Conservation (phyloP, 2,797 vertebrate genomes). For the Salmo trutta region DNA sequence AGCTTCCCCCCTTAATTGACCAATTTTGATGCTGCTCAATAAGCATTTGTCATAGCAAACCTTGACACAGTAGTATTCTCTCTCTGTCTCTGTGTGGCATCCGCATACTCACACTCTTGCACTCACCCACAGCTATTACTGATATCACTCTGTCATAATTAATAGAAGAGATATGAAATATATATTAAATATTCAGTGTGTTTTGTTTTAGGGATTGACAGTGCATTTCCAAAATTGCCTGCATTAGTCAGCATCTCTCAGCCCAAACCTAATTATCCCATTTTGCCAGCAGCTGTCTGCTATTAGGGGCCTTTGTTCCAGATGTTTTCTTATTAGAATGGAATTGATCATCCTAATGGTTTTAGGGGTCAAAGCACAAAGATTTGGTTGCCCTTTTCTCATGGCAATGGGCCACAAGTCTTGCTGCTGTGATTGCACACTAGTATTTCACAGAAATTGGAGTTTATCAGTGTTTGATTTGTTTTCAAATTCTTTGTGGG, state of each 20-base stretch:
- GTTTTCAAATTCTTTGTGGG: too few relatives aligned
- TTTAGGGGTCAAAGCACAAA: slow-evolving; percentile 64
- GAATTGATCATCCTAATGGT: slow-evolving; percentile 77
- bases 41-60: slow-evolving; percentile 65
- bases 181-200: slow-evolving; percentile 69
- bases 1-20: slow-evolving; percentile 73
- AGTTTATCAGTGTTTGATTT: too few relatives aligned
- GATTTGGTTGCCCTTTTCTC: slow-evolving; percentile 31
- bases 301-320: slow-evolving; percentile 79
- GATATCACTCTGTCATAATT: slow-evolving; percentile 57
- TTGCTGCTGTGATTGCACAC: background rate
- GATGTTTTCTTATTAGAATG: slow-evolving; percentile 80
- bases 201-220: slow-evolving; percentile 66
- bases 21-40: slow-evolving; percentile 66
- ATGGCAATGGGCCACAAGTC: background rate
- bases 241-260: slow-evolving; percentile 68
- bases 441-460: background rate
- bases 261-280: slow-evolving; percentile 73
- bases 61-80: slow-evolving; percentile 57
- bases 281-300: slow-evolving; percentile 79
- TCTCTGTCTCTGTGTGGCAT: slow-evolving; percentile 23
- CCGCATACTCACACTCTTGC: background rate
- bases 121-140: slow-evolving; percentile 24
- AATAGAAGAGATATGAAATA: slow-evolving; percentile 64
- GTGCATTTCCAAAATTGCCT: slow-evolving; percentile 51